phyloP scores from a whole-genome alignment of 2,888 invertebrate genomes.

The Tinea trinotella region DNA sequence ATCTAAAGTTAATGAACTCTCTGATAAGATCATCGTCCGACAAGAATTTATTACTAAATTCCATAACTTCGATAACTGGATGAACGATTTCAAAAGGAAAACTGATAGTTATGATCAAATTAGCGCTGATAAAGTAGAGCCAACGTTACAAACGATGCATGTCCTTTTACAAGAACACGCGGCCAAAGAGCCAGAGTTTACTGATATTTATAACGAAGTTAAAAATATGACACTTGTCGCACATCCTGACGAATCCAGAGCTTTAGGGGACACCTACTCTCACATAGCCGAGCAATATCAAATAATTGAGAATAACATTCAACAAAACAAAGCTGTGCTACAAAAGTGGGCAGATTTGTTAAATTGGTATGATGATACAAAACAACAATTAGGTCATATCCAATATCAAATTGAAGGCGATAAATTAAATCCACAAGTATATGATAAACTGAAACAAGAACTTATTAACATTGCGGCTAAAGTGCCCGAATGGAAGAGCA shows the following conservation, averaged over 20 bases:
- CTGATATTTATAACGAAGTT: slow-evolving; percentile 86
- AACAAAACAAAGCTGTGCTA: slow-evolving; percentile 80
- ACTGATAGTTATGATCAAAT: slow-evolving; percentile 86
- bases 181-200: slow-evolving; percentile 84
- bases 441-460: slow-evolving; percentile 79
- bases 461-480: slow-evolving; percentile 78
- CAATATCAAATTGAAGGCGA: slow-evolving; percentile 85
- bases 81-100: slow-evolving; percentile 79
- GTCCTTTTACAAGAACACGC: slow-evolving; percentile 87
- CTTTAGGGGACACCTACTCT: slow-evolving; percentile 82
- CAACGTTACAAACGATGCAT: slow-evolving; percentile 83
- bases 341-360: slow-evolving; percentile 89
- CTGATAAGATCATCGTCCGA: slow-evolving; percentile 84
- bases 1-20: slow-evolving; percentile 82
- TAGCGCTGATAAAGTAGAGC: slow-evolving; percentile 84
- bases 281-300: slow-evolving; percentile 84
- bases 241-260: slow-evolving; percentile 81
- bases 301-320: slow-evolving; percentile 80
- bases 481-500: slow-evolving; percentile 79
- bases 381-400: slow-evolving; percentile 83
- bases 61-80: slow-evolving; percentile 85
- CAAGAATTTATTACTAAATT: slow-evolving; percentile 89
- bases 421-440: slow-evolving; percentile 78
- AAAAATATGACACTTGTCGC: slow-evolving; percentile 80
- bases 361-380: slow-evolving; percentile 85